Conservation (phyloP, 2,888 invertebrate species). For the Ormyrus thymus region DNA sequence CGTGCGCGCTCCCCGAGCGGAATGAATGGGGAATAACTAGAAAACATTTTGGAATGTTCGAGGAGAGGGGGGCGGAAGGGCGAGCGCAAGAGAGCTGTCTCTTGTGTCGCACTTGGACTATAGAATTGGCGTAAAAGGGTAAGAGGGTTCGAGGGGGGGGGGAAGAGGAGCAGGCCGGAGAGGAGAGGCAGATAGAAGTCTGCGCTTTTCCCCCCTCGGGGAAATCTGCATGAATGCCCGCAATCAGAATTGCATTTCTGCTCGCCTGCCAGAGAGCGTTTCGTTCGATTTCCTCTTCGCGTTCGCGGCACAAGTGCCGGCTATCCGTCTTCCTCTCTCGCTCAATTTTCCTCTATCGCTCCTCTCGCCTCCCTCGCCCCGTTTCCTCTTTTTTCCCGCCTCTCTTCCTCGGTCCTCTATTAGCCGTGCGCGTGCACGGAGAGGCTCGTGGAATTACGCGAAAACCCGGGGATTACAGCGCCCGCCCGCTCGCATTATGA, state of each 20-base stretch:
- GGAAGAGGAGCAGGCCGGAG: not conserved
- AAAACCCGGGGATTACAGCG: constrained; percentile 4
- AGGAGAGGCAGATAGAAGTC: constrained; percentile 20
- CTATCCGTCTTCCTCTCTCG: constrained; percentile 32
- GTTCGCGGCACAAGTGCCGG: constrained; percentile 26
- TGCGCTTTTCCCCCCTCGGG: constrained; percentile 58
- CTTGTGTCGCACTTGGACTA: constrained; percentile 30
- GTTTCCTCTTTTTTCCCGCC: constrained; percentile 8
- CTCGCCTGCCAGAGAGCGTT: constrained; percentile 58
- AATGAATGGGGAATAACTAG: constrained; percentile 43
- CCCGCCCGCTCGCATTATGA: not conserved
- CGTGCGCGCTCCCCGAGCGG: not conserved
- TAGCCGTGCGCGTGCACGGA: not conserved
- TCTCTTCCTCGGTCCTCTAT: not conserved
- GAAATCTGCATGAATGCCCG: constrained; percentile 66
- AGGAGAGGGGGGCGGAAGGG: constrained; percentile 13
- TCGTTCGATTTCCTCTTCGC: constrained; percentile 62
- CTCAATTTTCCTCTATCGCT: not conserved
- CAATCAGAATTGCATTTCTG: constrained; percentile 67
- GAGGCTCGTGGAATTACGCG: constrained; percentile 11
- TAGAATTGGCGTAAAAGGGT: constrained; percentile 46
- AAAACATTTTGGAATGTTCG: constrained; percentile 45
- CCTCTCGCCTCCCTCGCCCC: constrained; percentile 1
- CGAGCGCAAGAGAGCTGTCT: constrained; percentile 8
- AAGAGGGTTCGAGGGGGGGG: not conserved